Base-by-base conservation (phyloP, 2,888 invertebrate species). In the Sinhomidia bicolor region DNA sequence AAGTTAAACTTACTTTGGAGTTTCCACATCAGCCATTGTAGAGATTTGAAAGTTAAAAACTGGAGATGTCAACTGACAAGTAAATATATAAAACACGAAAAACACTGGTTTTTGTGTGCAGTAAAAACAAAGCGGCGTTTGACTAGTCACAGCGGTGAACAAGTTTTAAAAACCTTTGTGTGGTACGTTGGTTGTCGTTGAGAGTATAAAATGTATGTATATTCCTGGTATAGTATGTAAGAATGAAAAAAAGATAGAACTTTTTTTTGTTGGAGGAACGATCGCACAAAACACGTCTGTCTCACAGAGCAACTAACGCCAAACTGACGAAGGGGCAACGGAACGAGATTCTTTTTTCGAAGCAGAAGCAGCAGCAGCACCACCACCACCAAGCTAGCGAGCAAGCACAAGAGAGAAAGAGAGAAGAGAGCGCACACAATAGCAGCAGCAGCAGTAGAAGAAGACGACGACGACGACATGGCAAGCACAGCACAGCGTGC, bases 21-120 rank as follows among this genome's bases (percentile, higher is more conserved):
- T 83, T 76, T 90, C 90, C 82, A 82, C 89, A 81, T 90, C 90
- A 88, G 88, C 90, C 90, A 90, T 90, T 62, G 54, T 88, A 26
- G 57, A 80, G 51, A 62, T 62, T 81, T 54, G 36, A 44, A 62
- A 80, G 71, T 20, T 85, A 41, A 76, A 88, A 82, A 41, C 57
- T 36, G 51, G 32, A 47, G 65, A 10, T 88, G 85, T 85, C 79
- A 85, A 85, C 44, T 80, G 17, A 76, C 78, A 29, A 71, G 17
- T 12, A 14, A 20, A 23, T 54, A 36, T 7, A 10, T 23, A 62
- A 87, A 74, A 74, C 87, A 82, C 82, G 76, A 74, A 36, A 82
- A 76, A 76, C 87, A 86, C 85, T 51, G 51, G 62, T 65, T 79
- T 76, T 51, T 57, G 17, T 57, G 29, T 57, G 29, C 17, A 36